Conservation (phyloP, 1,140 invertebrate species). For the Musca domestica region DNA sequence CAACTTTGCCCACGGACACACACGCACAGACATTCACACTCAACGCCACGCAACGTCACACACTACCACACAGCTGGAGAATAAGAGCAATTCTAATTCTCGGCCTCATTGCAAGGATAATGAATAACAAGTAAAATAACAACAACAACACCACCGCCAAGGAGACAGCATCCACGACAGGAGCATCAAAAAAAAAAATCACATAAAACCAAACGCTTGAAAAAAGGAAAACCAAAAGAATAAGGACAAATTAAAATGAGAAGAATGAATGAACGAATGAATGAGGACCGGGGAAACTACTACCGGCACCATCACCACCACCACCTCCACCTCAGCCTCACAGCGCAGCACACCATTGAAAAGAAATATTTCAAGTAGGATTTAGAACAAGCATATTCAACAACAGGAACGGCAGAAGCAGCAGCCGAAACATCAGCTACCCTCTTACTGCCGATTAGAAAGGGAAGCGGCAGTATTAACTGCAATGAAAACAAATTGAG, state of each 20-base stretch:
- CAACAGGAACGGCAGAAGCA: no score
- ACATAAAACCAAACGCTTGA: not conserved
- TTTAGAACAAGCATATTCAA: not conserved
- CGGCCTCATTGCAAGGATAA: conserved; percentile 16
- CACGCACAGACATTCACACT: not conserved
- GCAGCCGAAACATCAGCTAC: no score
- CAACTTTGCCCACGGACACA: not conserved
- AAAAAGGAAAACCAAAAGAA: conserved; percentile 8
- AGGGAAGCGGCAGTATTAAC: no score
- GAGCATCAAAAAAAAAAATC: not conserved
- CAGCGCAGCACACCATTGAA: not conserved
- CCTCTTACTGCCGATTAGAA: no score
- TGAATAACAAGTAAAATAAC: conserved; percentile 11
- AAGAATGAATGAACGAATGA: no score
- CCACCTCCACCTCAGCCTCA: no score
- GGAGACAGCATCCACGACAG: not conserved
- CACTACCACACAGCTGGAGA: not conserved
- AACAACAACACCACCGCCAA: not conserved
- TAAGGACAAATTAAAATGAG: conserved; percentile 11
- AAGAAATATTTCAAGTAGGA: conserved; percentile 7
- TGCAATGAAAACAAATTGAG: no score
- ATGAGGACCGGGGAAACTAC: no score
- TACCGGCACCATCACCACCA: no score
- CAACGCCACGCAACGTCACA: not conserved
- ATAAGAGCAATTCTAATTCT: not conserved